Evolutionary conservation across 2,888 invertebrate genomes (phyloP).

Genomic region (Antheraea yamamai): DNA sequence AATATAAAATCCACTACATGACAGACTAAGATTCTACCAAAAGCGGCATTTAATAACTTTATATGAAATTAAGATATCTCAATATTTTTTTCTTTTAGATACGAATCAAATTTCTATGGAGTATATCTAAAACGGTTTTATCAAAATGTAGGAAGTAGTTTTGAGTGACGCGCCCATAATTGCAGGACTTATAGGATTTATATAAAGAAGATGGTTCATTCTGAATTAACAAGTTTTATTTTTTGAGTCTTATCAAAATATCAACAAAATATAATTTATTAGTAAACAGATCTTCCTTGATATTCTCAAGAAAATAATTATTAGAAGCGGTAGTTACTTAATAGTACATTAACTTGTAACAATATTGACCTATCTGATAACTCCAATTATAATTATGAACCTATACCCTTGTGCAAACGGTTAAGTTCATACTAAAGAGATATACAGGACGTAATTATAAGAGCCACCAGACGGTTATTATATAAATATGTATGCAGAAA

Average conservation of each 20-base stretch:
- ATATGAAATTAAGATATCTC: too few relatives aligned
- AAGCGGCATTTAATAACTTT: too few relatives aligned
- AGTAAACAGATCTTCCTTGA: background rate
- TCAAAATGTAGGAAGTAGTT: too few relatives aligned
- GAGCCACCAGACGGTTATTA: background rate
- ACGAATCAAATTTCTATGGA: too few relatives aligned
- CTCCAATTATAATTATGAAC: conserved; percentile 9
- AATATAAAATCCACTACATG: too few relatives aligned
- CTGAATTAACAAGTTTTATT: background rate
- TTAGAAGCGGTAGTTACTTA: background rate
- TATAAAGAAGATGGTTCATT: too few relatives aligned
- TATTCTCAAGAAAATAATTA: background rate
- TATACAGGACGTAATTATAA: background rate
- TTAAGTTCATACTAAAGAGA: background rate
- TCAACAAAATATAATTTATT: background rate
- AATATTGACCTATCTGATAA: background rate
- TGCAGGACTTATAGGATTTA: too few relatives aligned
- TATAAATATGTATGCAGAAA: background rate
- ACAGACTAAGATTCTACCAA: too few relatives aligned
- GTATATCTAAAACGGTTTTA: too few relatives aligned
- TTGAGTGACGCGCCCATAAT: too few relatives aligned
- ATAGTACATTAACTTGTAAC: conserved; percentile 2
- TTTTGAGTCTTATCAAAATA: background rate
- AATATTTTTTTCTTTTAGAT: too few relatives aligned
- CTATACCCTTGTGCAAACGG: conserved; percentile 4